Conservation (phyloP, 2,113 vertebrate species). For the Rhea pennata region DNA sequence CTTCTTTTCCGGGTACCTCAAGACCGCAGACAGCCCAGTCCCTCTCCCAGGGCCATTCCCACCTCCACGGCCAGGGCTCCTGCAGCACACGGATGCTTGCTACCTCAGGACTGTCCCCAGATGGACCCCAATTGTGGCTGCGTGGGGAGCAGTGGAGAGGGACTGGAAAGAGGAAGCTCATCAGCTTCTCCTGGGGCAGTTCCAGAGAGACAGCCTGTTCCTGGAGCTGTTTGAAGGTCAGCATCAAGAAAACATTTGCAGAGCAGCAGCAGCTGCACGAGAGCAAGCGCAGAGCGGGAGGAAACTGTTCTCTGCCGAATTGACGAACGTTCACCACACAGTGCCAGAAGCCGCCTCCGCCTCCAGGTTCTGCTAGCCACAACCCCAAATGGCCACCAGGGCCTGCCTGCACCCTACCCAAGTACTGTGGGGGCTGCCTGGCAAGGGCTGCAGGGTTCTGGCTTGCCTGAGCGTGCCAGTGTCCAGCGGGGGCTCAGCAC, state of each 20-base stretch:
- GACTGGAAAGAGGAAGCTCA: not conserved
- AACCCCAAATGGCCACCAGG: rapidly evolving
- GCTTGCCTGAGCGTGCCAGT: not conserved
- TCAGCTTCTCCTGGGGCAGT: not conserved
- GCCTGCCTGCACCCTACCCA: not conserved
- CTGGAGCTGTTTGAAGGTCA: not conserved
- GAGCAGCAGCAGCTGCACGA: not conserved
- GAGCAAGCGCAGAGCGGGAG: not conserved
- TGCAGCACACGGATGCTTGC: not conserved
- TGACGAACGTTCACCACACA: rapidly evolving
- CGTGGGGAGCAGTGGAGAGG: not conserved
- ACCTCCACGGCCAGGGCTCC: not conserved
- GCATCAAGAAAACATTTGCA: rapidly evolving
- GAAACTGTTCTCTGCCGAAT: not conserved
- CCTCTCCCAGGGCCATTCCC: not conserved
- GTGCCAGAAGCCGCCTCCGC: not conserved
- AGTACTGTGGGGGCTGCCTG: rapidly evolving
- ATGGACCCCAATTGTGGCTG: rapidly evolving
- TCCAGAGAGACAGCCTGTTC: not conserved
- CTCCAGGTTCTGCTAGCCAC: too few relatives aligned
- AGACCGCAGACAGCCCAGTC: rapidly evolving
- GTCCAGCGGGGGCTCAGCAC: not conserved
- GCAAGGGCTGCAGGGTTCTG: not conserved
- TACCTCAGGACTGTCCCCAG: not conserved
- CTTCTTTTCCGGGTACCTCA: not conserved